Evolutionary conservation across 2,113 vertebrate genomes (phyloP).

Genomic region (Phylloscopus trochilus): DNA sequence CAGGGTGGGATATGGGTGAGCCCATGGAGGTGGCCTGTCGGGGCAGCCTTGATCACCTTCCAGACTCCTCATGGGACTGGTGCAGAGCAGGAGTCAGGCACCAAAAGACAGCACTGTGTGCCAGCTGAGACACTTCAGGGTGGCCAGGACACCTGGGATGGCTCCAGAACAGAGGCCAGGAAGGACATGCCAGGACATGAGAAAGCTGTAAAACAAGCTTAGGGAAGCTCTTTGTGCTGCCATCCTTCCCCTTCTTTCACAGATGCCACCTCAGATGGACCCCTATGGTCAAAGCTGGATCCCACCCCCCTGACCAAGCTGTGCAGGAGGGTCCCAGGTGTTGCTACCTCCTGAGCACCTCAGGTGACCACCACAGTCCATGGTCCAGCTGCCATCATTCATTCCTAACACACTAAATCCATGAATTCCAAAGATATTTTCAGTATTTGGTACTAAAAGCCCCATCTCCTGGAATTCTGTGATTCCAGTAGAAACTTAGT

Average conservation of each 20-base stretch:
- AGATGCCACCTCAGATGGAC: neutral
- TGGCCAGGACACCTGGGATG: neutral
- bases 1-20: neutral
- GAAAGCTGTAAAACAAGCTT: neutral
- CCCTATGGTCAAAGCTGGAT: neutral
- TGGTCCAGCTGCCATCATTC: neutral
- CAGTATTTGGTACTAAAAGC: neutral
- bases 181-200: neutral
- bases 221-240: neutral
- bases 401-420: neutral
- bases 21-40: neutral
- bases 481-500: neutral
- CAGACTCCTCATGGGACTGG: neutral
- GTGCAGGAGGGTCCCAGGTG: neutral
- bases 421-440: neutral
- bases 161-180: neutral
- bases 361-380: neutral
- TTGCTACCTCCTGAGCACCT: neutral
- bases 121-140: neutral
- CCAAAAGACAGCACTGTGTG: neutral
- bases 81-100: neutral
- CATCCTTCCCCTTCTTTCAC: neutral
- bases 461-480: neutral
- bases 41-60: neutral
- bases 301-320: neutral